A percentile compares a stretch with the other conserved stretches of the same genome.
phyloP scores from a whole-genome alignment of 1,140 invertebrate species.

The Metaphire vulgaris region DNA sequence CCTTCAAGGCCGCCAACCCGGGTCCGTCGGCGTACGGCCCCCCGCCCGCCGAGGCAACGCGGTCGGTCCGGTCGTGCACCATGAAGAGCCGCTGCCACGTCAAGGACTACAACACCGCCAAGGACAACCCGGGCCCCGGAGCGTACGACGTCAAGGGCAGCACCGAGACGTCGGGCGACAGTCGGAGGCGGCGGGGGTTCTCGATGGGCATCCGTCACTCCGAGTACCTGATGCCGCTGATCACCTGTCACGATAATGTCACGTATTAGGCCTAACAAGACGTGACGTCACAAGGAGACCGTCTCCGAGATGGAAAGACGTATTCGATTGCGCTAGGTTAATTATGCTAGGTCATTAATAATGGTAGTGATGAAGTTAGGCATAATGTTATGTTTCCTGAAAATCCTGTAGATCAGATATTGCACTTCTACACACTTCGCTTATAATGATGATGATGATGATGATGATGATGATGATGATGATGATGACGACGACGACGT shows the following conservation, averaged over 20 bases:
- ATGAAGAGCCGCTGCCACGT: neutral
- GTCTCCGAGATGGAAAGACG: no score
- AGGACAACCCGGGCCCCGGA: neutral
- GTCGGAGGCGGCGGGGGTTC: neutral
- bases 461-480: slow-evolving; percentile 3
- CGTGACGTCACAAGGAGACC: no score
- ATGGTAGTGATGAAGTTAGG: no score
- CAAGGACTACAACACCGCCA: neutral
- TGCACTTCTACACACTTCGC: no score
- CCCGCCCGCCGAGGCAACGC: neutral
- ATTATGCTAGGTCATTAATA: no score
- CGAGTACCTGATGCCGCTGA: neutral
- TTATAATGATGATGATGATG: neutral
- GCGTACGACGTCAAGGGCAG: neutral
- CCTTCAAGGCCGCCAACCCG: neutral
- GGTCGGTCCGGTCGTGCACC: neutral
- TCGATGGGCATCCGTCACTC: neutral
- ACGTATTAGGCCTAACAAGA: no score
- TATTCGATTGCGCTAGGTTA: no score
- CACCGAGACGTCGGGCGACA: neutral
- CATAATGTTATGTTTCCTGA: no score
- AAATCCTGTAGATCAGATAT: no score
- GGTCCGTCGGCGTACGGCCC: neutral
- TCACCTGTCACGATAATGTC: neutral
- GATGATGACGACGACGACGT: slow-evolving; percentile 1